phyloP scores from a whole-genome alignment of 2,797 vertebrate species.

The Enoplosus armatus region DNA sequence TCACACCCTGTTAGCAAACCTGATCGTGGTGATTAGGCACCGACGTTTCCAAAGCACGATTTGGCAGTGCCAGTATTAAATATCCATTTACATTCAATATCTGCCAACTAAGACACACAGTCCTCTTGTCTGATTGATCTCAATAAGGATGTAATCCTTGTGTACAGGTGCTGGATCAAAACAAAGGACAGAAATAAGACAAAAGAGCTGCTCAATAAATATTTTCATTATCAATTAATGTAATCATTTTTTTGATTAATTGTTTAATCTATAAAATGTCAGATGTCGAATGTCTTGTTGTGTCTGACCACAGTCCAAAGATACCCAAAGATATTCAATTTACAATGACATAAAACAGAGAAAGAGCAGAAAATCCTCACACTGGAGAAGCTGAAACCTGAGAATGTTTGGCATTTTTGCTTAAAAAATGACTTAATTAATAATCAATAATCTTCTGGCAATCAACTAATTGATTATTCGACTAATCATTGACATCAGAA shows the following conservation, averaged over 20 bases:
- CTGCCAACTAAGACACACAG: not conserved
- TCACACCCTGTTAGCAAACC: slow-evolving; percentile 9
- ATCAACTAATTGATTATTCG: not conserved
- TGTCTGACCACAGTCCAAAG: not conserved
- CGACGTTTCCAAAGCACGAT: not conserved
- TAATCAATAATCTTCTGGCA: not conserved
- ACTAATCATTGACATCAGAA: not conserved
- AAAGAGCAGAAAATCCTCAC: not conserved
- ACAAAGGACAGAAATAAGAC: not conserved
- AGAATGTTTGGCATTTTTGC: not conserved
- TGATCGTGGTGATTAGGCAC: not conserved
- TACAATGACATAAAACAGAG: not conserved
- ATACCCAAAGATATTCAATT: not conserved
- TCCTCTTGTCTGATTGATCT: not conserved
- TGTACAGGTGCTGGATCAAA: not conserved
- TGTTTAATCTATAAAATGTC: not conserved
- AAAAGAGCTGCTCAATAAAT: not conserved
- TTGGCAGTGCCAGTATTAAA: not conserved
- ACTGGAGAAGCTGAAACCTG: not conserved
- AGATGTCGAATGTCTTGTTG: not conserved
- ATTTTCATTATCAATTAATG: not conserved
- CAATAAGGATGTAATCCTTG: not conserved
- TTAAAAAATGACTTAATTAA: not conserved
- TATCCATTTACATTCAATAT: not conserved
- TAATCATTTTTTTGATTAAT: not conserved